Base-by-base conservation (phyloP, 2,797 vertebrate genomes). In the Micromesistius poutassou region DNA sequence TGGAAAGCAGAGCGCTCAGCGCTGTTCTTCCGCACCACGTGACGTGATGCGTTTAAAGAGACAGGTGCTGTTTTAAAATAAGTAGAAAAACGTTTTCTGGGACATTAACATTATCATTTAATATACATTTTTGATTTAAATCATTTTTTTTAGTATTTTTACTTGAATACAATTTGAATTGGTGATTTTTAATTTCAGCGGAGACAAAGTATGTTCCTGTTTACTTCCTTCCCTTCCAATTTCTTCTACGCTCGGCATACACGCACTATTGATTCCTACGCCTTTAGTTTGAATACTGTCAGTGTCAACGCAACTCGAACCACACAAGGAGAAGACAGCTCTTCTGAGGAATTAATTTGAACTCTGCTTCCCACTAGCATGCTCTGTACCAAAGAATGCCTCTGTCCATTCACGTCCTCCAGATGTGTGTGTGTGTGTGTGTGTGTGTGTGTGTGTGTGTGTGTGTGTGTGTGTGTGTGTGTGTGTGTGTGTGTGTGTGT, bases 341-440 rank as follows among this genome's bases (percentile, higher is more conserved):
- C 62, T 66, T 66, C 25, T 66, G 62, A 10, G n/a, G 25, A 10
- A 12, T 66, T 9, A 22, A 62, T 62, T 62, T 50, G 46, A 19
- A 35, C n/a, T 73, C 55, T 71, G 76, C 76, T 76, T 2, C 85
- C 85, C 81, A 84, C 83, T 9, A 50, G 77, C 84, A 77, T 87
- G 79, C 82, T 84, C 75, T 80, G 80, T n/a, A 16, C 16, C 46
- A 40, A 66, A 79, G 78, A 84, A 72, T 55, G 28, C 50, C 74
- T 78, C 33, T 40, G 76, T 79, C 31, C 72, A 76, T 75, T 79
- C 76, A 72, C 30, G 19, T 76, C 66, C 46, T 28, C 28, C 40
- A 50, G 42, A 19, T 75, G 30, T 74, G 81, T 70, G 80, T 78
- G 76, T 77, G 30, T 13, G 68, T 68, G 74, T 72, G 66, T 42